Evolutionary conservation across 2,113 vertebrate genomes (phyloP).

Genomic region (Cacatua alba): DNA sequence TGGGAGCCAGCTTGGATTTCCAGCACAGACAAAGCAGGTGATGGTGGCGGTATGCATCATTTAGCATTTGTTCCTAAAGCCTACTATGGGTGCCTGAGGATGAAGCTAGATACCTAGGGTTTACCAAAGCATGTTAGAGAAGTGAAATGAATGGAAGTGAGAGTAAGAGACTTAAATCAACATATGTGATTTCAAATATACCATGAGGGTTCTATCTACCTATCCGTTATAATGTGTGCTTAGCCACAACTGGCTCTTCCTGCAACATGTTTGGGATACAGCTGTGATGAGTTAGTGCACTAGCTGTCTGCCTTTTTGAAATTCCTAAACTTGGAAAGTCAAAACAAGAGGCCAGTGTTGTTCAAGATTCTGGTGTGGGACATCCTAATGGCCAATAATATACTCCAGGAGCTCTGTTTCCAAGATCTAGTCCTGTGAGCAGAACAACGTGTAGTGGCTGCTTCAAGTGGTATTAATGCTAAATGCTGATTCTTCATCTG

Average conservation of each 20-base stretch:
- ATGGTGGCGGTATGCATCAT: background rate
- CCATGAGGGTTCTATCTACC: background rate
- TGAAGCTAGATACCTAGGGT: background rate
- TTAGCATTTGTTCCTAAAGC: background rate
- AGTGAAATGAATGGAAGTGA: background rate
- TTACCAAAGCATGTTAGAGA: background rate
- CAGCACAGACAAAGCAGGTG: background rate
- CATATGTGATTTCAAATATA: background rate
- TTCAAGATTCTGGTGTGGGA: background rate
- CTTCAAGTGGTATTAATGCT: background rate
- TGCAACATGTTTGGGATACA: background rate
- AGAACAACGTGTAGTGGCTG: background rate
- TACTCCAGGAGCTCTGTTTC: background rate
- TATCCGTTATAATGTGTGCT: background rate
- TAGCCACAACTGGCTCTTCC: background rate
- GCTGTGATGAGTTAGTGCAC: background rate
- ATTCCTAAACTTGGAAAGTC: background rate
- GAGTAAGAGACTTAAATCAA: background rate
- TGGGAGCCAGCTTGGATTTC: background rate
- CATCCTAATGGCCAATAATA: background rate
- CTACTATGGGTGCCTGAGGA: background rate
- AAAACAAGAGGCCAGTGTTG: background rate
- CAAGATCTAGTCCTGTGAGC: background rate
- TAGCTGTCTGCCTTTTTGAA: background rate
- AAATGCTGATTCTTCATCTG: background rate